Base-by-base conservation (phyloP, 2,888 invertebrate species). In the Lissonota sp. region DNA sequence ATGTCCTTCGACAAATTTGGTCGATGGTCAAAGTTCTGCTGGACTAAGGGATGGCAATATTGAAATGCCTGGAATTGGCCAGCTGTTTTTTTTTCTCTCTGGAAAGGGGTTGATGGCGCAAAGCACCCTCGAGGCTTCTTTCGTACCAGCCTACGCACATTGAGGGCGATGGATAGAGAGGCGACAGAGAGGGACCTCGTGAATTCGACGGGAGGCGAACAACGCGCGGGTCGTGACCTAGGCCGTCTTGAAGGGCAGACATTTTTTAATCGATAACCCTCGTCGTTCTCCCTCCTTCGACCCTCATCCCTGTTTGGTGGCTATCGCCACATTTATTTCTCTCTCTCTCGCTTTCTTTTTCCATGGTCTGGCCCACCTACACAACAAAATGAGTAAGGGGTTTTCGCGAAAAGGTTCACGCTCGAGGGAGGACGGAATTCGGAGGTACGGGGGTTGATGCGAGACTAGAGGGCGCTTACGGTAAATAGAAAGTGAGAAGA, bases 191-290 rank as follows among this genome's bases (percentile, higher is more conserved):
- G 64, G 57, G 53, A 14, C 67, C 37, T 44, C 67, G 66, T 64
- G 80, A 51, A 67, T 63, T 63, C 81, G 84, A 83, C 83, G 86
- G 85, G 89, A 90, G 90, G 91, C 88, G 89, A 86, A 90, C 26
- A 26, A 26, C 26, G 44, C 7, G 44, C 90, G 87, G 91, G 90
- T 92, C 92, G 88, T 91, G 92, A 92, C 92, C 92, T 92, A 92
- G 92, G 92, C 90, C 90, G 90, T 91, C 91, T 92, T 92, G 92
- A 92, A 92, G 92, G 92, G 92, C 92, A 92, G 92, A 91, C 92
- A 92, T 91, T 91, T 92, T 92, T 92, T 91, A 92, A 92, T 92
- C 92, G 92, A 92, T 92, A 92, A 87, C 87, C 84, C 88, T 88
- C 87, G 85, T 81, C 66, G 46, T 55, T 51, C 72, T 44, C 69